Conservation (phyloP, 2,797 vertebrate species). For the Linurgus olivaceus region DNA sequence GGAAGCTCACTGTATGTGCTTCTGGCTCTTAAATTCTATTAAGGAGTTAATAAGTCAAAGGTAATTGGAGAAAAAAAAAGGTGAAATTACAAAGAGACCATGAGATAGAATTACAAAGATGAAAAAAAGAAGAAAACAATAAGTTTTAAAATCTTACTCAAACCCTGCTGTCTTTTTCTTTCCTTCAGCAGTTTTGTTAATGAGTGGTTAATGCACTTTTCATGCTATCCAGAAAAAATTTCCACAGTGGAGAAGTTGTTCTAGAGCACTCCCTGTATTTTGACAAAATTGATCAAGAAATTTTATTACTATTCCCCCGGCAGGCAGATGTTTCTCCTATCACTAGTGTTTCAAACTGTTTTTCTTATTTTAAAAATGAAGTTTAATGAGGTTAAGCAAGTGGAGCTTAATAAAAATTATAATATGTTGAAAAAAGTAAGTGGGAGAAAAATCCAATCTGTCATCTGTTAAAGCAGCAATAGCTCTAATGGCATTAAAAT, state of each 20-base stretch:
- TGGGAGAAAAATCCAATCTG: background rate
- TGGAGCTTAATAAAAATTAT: background rate
- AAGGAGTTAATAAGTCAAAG: background rate
- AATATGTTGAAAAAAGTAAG: background rate
- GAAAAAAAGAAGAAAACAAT: background rate
- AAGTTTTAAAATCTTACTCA: background rate
- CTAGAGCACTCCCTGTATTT: background rate
- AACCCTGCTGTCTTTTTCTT: background rate
- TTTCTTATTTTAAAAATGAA: background rate
- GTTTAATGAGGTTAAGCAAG: background rate
- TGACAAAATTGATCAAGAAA: background rate
- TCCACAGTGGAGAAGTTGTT: background rate
- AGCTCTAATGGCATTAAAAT: background rate
- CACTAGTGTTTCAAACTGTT: background rate
- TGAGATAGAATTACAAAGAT: background rate
- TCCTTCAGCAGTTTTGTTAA: background rate
- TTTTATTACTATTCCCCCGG: background rate
- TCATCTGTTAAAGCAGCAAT: background rate
- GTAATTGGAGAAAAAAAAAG: background rate
- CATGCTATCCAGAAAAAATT: background rate
- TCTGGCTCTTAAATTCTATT: background rate
- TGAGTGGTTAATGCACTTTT: background rate
- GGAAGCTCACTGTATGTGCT: background rate
- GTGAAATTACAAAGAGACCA: background rate
- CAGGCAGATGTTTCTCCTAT: background rate